Base-by-base conservation (phyloP, 2,113 vertebrate species). In the Lampris incognitus region DNA sequence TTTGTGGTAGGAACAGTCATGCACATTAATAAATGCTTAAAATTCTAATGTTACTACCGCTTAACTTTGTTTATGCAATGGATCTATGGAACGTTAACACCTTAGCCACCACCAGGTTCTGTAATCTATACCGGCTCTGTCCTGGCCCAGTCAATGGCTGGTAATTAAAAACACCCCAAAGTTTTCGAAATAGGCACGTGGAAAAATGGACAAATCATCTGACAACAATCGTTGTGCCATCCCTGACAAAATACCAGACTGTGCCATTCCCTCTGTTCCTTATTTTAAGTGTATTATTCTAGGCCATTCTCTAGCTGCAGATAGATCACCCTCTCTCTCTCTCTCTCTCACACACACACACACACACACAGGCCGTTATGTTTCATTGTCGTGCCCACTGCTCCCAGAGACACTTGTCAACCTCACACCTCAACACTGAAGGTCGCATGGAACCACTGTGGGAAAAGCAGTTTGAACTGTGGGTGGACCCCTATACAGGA, bases 191-290 rank as follows among this genome's bases (percentile, higher is more conserved):
- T 59, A 48, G 3, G 39, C 63, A 44, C 40, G 44, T 58, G 51
- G 42, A 54, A 67, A 50, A 57, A 8, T n/a, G 4, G 40, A 24
- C 51, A 40, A 39, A 6, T 46, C 49, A 55, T 54, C 44, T 41
- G 48, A 67, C 59, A 39, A 50, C 36, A 71, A 68, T 52, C 49
- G 55, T 67, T 69, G 66, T 74, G 71, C 71, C 78, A 66, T 62
- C 66, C n/a, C 13, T 59, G 56, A 60, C 41, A 42, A 66, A 74
- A 72, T 69, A 60, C 62, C 57, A 66, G 61, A 66, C 7, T 72
- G n/a, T 72, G 66, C 69, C 55, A 70, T 69, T 49, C 8, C 69
- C 46, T 52, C n/a, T 11, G 11, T 48, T 41, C 24, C 52, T 24
- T 61, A 9, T 48, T 63, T n/a, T 44, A 37, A 60, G 5, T 38